Conservation (phyloP, 2,797 vertebrate species). For the Masticophis lateralis region DNA sequence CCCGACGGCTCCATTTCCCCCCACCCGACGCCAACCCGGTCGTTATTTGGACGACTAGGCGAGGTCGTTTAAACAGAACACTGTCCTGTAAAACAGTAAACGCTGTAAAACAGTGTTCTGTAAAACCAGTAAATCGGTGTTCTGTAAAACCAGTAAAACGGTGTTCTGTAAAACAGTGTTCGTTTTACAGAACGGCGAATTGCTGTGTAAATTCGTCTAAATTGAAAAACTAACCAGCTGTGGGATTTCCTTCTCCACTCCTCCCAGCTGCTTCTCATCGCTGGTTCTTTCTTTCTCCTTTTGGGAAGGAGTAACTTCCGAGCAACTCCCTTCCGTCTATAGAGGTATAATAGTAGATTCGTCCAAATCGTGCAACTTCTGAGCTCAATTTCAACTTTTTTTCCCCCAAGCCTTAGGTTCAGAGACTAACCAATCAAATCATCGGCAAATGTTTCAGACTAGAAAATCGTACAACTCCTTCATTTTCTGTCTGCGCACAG, state of each 20-base stretch:
- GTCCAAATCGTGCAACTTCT: background rate
- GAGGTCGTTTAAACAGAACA: too few species aligned
- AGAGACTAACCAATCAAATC: background rate
- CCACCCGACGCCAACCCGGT: background rate
- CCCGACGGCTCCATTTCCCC: too few species aligned
- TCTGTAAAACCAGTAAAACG: too few species aligned
- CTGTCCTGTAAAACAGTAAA: too few species aligned
- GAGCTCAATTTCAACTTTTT: background rate
- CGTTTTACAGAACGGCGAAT: background rate
- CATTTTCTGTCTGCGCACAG: background rate
- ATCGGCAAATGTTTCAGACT: background rate
- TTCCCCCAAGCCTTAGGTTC: fast-evolving
- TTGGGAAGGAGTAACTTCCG: background rate
- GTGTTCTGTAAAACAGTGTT: too few species aligned
- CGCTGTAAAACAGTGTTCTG: too few species aligned
- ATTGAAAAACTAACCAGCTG: background rate
- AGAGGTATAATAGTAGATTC: background rate
- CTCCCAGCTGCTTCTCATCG: background rate
- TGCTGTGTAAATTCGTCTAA: background rate
- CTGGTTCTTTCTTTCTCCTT: background rate
- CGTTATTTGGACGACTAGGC: background rate
- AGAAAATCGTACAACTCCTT: background rate
- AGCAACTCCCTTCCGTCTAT: background rate
- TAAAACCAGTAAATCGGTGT: too few species aligned
- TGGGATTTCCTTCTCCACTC: background rate